Conservation (phyloP, 2,797 vertebrate genomes). For the Amniataba percoides region DNA sequence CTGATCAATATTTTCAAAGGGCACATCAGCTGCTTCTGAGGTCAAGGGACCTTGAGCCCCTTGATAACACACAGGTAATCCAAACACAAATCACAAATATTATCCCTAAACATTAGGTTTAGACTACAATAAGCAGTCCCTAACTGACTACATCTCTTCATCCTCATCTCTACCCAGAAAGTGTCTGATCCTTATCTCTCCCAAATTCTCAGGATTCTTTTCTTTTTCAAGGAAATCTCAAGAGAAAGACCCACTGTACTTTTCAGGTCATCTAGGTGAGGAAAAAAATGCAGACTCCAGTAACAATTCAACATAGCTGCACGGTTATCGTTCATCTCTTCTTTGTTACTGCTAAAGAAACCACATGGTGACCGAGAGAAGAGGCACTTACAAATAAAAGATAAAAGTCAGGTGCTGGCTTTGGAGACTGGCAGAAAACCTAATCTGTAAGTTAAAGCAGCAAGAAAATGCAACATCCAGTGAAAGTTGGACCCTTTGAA, state of each 20-base stretch:
- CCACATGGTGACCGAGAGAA: not conserved
- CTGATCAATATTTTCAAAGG: not conserved
- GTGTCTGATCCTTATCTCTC: conserved; percentile 1
- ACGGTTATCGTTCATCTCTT: conserved; percentile 25
- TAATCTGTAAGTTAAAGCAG: not conserved
- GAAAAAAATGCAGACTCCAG: not conserved
- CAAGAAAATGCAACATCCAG: not conserved
- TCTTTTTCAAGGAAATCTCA: not conserved
- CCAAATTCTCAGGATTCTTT: conserved; percentile 8
- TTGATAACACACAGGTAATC: not conserved
- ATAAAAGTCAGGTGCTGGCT: conserved; percentile 8
- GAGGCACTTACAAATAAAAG: not conserved
- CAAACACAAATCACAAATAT: not conserved
- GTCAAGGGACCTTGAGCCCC: not conserved
- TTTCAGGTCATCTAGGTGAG: not conserved
- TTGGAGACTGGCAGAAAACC: not conserved
- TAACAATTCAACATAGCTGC: not conserved
- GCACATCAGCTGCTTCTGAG: not conserved
- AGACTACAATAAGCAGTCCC: too few relatives aligned
- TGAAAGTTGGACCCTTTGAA: not conserved
- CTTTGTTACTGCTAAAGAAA: conserved; percentile 17
- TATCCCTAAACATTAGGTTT: not conserved
- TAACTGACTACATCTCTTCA: not conserved
- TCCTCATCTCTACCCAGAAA: not conserved
- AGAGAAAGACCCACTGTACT: not conserved